These are phyloP conservation scores for Agonopterix heracliana DNA, from an alignment of 2,888 invertebrate species.

Conservation along the genomic window DNA sequence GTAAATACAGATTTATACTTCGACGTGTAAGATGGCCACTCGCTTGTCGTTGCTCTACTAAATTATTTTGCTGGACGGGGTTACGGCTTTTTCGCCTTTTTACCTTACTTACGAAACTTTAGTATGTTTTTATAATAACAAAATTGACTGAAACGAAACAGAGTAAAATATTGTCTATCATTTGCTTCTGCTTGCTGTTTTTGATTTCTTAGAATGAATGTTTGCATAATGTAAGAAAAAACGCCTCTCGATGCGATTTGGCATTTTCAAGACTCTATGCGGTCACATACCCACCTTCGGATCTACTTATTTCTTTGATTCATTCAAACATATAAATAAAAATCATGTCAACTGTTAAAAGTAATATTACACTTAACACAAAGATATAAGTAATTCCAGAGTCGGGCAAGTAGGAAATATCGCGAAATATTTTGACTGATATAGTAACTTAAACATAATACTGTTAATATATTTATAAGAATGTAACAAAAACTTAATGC, in stretches of 20 bases:
- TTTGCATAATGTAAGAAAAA: conserved; percentile 2
- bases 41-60: conserved; percentile 58
- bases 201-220: conserved; percentile 30
- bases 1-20: conserved; percentile 59
- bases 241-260: neutral
- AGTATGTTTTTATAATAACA: conserved; percentile 10
- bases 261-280: neutral
- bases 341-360: neutral
- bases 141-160: conserved; percentile 43
- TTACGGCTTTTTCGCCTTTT: conserved; percentile 21
- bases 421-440: conserved; percentile 73
- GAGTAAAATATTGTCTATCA: conserved; percentile 28
- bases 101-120: neutral
- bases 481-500: conserved; percentile 72
- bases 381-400: conserved; percentile 18
- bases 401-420: conserved; percentile 47
- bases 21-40: conserved; percentile 51
- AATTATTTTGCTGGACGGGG: conserved; percentile 39
- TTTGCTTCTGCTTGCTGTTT: conserved; percentile 46
- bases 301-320: neutral
- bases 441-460: conserved; percentile 64
- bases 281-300: neutral
- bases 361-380: neutral
- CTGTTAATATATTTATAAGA: conserved; percentile 72
- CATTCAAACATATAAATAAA: neutral